phyloP scores from a whole-genome alignment of 2,888 invertebrate species.

The Tenodera sinensis region DNA sequence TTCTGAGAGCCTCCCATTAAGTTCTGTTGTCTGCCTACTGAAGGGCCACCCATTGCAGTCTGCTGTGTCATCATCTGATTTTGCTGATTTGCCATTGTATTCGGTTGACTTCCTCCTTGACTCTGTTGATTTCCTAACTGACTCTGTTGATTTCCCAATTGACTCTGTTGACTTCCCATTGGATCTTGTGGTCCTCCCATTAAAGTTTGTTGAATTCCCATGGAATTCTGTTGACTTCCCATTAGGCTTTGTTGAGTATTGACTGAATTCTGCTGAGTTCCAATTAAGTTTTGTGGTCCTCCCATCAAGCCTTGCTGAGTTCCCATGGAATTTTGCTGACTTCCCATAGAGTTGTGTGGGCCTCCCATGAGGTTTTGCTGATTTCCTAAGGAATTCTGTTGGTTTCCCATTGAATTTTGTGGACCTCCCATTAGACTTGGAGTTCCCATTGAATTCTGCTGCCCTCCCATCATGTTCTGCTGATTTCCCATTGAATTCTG shows the following conservation, averaged over 20 bases:
- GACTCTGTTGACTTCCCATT: not conserved
- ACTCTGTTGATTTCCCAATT: not conserved
- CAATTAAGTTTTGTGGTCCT: not conserved
- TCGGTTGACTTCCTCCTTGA: not conserved
- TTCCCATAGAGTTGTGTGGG: not conserved
- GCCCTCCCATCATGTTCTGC: not conserved
- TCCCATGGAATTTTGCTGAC: not conserved
- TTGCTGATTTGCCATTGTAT: not conserved
- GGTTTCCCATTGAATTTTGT: not conserved
- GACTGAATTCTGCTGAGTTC: not conserved
- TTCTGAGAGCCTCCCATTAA: not conserved
- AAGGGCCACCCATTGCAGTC: not conserved
- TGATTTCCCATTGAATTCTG: slow-evolving; percentile 11
- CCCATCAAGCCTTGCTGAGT: not conserved
- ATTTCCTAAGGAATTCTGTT: not conserved
- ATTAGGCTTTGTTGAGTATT: not conserved
- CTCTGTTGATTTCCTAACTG: not conserved
- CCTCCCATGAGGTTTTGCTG: not conserved
- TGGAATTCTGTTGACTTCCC: not conserved
- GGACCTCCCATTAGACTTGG: too few relatives aligned
- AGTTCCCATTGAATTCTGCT: not conserved
- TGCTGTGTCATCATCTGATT: not conserved
- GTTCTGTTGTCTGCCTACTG: not conserved
- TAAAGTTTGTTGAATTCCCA: not conserved
- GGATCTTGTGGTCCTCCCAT: not conserved